Evolutionary conservation across 1,140 invertebrate genomes (phyloP).

Genomic region (Drosophila simulans): DNA sequence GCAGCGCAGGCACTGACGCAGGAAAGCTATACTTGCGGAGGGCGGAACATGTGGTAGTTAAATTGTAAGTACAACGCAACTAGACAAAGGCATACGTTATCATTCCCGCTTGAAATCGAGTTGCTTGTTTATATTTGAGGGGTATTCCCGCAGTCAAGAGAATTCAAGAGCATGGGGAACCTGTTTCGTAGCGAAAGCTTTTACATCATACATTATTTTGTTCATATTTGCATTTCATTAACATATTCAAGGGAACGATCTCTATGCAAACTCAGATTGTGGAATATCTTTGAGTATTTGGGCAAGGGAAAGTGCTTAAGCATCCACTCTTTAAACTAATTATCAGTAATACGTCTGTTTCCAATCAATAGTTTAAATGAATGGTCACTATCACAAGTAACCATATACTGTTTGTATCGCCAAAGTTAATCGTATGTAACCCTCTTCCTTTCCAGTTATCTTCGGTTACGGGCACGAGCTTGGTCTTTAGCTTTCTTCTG

Average conservation of each 20-base stretch:
- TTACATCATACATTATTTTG: conserved; percentile 7
- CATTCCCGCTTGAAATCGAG: too few species aligned
- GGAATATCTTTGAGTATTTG: conserved; percentile 19
- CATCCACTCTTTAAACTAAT: not conserved
- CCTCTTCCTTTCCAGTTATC: conserved; percentile 21
- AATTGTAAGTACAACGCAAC: conserved; percentile 59
- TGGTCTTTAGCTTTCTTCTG: conserved; percentile 47
- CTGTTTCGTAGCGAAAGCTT: conserved; percentile 35
- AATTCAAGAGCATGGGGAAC: conserved; percentile 16
- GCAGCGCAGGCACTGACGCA: conserved; percentile 54
- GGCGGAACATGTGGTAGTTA: conserved; percentile 58
- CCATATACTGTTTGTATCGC: too few species aligned
- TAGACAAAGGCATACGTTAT: too few species aligned
- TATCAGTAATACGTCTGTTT: not conserved
- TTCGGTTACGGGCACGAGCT: conserved; percentile 52
- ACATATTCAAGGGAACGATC: conserved; percentile 32
- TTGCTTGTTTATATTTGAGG: not conserved
- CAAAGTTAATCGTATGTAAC: not conserved
- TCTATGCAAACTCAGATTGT: not conserved
- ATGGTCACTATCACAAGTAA: not conserved
- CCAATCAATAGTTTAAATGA: not conserved
- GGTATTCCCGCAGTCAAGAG: conserved; percentile 7
- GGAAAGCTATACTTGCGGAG: conserved; percentile 1
- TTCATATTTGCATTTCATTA: conserved; percentile 47
- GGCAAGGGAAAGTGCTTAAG: conserved; percentile 16